Evolutionary conservation across 2,888 invertebrate genomes (phyloP).

Genomic region (Clostera curtula): DNA sequence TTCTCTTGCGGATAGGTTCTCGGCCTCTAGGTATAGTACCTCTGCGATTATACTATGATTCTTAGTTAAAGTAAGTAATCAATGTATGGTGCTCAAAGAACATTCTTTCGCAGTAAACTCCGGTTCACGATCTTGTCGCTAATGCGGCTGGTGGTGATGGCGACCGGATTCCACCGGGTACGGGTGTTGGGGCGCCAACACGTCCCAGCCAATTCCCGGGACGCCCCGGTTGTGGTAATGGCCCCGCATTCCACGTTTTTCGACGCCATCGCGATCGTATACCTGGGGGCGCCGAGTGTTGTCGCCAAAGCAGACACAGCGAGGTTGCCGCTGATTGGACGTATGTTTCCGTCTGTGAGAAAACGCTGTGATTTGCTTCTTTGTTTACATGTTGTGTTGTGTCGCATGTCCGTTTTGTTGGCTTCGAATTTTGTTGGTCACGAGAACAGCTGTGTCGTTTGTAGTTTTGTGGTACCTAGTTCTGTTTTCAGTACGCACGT

Average conservation of each 20-base stretch:
- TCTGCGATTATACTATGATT: too few relatives aligned
- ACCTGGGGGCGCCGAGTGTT: conserved; percentile 89
- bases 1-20: too few relatives aligned
- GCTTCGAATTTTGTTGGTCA: too few relatives aligned
- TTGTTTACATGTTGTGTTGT: conserved; percentile 6
- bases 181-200: conserved; percentile 80
- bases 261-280: conserved; percentile 89
- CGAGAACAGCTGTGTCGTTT: too few relatives aligned
- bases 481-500: too few relatives aligned
- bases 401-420: conserved; percentile 3
- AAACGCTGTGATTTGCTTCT: conserved; percentile 9
- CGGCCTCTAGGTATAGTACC: too few relatives aligned
- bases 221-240: conserved; percentile 89
- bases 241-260: conserved; percentile 95
- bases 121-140: conserved; percentile 79
- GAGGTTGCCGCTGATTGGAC: conserved; percentile 90
- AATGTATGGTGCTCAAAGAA: too few relatives aligned
- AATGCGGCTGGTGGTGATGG: conserved; percentile 84
- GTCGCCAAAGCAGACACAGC: conserved; percentile 92
- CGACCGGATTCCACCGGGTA: conserved; percentile 88
- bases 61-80: too few relatives aligned
- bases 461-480: too few relatives aligned
- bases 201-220: conserved; percentile 64
- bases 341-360: conserved; percentile 72
- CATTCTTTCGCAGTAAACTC: conserved; percentile 70